phyloP scores from a whole-genome alignment of 1,140 invertebrate genomes.

The Zelostemma sp. region DNA sequence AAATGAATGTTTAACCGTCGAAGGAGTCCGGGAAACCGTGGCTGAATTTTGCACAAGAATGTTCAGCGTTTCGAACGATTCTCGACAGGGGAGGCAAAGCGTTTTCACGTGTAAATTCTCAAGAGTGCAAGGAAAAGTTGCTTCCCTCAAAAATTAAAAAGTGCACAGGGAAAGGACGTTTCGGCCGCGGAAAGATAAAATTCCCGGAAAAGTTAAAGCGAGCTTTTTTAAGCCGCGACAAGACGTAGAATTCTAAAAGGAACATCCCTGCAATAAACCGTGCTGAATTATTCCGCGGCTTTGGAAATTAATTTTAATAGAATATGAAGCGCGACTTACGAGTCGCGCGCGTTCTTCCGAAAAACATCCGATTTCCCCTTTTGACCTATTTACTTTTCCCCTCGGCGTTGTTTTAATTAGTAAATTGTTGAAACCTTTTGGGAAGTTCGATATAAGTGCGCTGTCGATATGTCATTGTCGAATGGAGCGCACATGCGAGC shows the following conservation, averaged over 20 bases:
- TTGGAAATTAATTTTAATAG: too few relatives aligned
- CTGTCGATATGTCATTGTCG: too few relatives aligned
- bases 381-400: too few relatives aligned
- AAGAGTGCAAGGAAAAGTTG: background rate
- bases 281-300: background rate
- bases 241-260: conserved; percentile 31
- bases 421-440: too few relatives aligned
- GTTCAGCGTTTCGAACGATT: conserved; percentile 2
- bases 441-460: too few relatives aligned
- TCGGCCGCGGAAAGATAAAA: background rate
- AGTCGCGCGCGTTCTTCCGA: too few relatives aligned
- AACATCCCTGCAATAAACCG: background rate
- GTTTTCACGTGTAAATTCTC: conserved; percentile 7
- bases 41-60: conserved; percentile 7
- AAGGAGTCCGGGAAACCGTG: background rate
- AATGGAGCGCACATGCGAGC: too few relatives aligned
- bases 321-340: too few relatives aligned
- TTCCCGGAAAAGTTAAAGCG: background rate
- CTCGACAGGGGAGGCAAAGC: too few relatives aligned
- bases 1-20: too few relatives aligned
- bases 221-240: background rate
- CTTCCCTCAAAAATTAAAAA: conserved; percentile 6
- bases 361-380: too few relatives aligned
- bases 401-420: too few relatives aligned
- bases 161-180: background rate